phyloP scores from a whole-genome alignment of 2,797 vertebrate species.

The Bradypodion ventrale region DNA sequence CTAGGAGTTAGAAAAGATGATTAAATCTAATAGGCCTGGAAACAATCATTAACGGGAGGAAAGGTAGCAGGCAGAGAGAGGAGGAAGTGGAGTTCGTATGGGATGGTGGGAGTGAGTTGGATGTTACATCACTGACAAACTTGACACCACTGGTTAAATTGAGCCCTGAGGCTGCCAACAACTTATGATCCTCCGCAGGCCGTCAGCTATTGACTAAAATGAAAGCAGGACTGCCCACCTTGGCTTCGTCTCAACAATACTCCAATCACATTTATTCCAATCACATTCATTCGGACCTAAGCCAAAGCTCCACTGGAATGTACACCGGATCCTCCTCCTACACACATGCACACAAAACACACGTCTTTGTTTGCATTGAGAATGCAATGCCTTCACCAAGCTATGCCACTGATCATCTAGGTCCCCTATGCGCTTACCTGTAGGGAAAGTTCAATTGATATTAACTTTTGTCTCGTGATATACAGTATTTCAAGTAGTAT shows the following conservation, averaged over 20 bases:
- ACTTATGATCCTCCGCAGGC: not conserved
- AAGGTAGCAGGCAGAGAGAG: not conserved
- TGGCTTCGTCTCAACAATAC: no score
- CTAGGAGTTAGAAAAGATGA: slow-evolving; percentile 78
- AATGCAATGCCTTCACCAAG: no score
- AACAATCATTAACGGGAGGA: slow-evolving; percentile 50
- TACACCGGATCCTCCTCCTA: not conserved
- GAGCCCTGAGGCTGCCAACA: not conserved
- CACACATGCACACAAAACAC: not conserved
- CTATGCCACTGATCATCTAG: not conserved
- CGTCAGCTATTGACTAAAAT: not conserved
- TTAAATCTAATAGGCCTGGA: slow-evolving; percentile 75
- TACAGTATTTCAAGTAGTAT: no score
- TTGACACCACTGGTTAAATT: slow-evolving; percentile 7
- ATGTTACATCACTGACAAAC: slow-evolving; percentile 33
- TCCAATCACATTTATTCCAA: not conserved
- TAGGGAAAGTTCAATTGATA: not conserved
- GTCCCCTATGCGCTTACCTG: not conserved
- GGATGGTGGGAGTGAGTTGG: not conserved
- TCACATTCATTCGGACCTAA: not conserved
- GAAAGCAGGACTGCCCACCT: no score
- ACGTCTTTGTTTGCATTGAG: not conserved
- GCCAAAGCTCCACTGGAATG: not conserved
- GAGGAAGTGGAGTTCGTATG: not conserved
- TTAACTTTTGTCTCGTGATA: no score